phyloP scores from a whole-genome alignment of 2,797 vertebrate species.

The Syngnathus acus region DNA sequence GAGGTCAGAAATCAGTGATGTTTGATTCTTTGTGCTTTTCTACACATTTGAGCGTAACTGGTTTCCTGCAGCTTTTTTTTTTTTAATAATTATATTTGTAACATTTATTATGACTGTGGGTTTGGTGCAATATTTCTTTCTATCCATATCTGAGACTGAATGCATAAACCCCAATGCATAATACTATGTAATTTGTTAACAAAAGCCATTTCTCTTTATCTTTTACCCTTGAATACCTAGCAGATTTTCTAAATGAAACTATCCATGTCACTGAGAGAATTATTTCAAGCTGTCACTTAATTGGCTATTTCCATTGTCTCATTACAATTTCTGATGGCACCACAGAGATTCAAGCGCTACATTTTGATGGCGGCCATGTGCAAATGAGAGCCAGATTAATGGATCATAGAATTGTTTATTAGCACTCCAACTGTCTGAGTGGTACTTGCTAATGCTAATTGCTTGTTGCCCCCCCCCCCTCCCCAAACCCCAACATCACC shows the following conservation, averaged over 20 bases:
- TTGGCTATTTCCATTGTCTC: slow-evolving; percentile 43
- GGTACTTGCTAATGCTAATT: slow-evolving; percentile 53
- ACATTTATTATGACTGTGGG: too few species aligned
- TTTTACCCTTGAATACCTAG: slow-evolving; percentile 1
- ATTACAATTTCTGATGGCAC: slow-evolving; percentile 46
- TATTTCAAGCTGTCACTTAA: slow-evolving; percentile 22
- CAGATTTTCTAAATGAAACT: neutral
- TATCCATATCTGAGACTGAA: too few species aligned
- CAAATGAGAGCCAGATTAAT: slow-evolving; percentile 58
- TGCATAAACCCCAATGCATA: neutral
- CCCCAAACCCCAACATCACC: slow-evolving; percentile 37
- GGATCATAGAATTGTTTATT: slow-evolving; percentile 62
- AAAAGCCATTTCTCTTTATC: neutral
- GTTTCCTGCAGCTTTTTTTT: too few species aligned
- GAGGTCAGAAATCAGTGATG: too few species aligned
- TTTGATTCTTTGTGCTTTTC: too few species aligned
- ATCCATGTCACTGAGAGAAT: slow-evolving; percentile 15
- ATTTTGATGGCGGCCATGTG: slow-evolving; percentile 39
- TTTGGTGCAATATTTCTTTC: too few species aligned
- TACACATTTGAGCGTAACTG: too few species aligned
- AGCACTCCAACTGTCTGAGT: slow-evolving; percentile 54
- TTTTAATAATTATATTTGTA: too few species aligned
- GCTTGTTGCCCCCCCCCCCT: slow-evolving; percentile 39
- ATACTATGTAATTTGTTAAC: neutral
- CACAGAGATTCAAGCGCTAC: slow-evolving; percentile 49